These are phyloP conservation scores for Tribolium castaneum DNA, from an alignment of 1,140 invertebrate genomes.

Conservation along the genomic window DNA sequence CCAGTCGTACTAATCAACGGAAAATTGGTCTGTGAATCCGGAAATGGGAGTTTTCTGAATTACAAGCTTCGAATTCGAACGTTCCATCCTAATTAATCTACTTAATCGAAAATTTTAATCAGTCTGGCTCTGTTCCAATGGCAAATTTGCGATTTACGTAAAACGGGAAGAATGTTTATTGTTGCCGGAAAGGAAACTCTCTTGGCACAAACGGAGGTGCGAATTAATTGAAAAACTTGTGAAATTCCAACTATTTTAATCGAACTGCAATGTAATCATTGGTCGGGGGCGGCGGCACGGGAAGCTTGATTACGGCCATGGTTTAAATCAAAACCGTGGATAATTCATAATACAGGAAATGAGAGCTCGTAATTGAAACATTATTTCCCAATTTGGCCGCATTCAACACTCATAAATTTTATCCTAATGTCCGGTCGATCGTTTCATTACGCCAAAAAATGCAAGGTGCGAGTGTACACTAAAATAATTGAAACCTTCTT, in stretches of 20 bases:
- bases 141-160: constrained; percentile 13
- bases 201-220: background rate
- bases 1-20: constrained; percentile 38
- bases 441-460: background rate
- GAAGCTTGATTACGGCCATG: constrained; percentile 1
- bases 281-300: background rate
- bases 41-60: constrained; percentile 48
- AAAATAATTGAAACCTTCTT: background rate
- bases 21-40: constrained; percentile 45
- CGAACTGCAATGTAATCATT: background rate
- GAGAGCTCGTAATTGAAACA: constrained; percentile 29
- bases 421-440: background rate
- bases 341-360: constrained; percentile 27
- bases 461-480: background rate
- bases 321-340: constrained; percentile 24
- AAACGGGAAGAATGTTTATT: constrained; percentile 31
- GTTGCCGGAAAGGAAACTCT: constrained; percentile 7
- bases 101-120: constrained; percentile 49
- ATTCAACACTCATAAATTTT: constrained; percentile 11
- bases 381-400: constrained; percentile 19
- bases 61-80: constrained; percentile 43
- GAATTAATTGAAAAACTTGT: constrained; percentile 30
- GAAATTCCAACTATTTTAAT: constrained; percentile 18
- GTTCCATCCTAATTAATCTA: constrained; percentile 46
- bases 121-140: constrained; percentile 20